Evolutionary conservation across 2,888 invertebrate species (phyloP).

Genomic region (Cylindroiulus punctatus): DNA sequence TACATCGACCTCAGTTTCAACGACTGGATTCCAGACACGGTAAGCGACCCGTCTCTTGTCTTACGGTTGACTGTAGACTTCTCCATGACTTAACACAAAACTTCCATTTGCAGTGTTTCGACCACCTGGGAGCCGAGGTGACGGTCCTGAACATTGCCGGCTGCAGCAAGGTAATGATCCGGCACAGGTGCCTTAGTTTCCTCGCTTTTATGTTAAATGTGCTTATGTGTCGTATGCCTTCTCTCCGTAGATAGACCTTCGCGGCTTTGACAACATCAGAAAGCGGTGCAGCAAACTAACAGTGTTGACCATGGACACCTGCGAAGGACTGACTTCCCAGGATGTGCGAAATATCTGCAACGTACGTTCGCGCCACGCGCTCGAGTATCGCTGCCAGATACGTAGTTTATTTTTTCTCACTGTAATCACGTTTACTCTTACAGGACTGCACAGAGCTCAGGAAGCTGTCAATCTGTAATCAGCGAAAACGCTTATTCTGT

Average conservation of each 20-base stretch:
- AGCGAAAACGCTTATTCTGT: no score
- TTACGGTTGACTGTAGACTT: not conserved
- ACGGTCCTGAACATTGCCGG: not conserved
- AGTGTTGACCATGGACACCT: not conserved
- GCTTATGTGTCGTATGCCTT: not conserved
- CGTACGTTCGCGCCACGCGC: not conserved
- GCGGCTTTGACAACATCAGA: constrained; percentile 38
- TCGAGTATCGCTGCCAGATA: no score
- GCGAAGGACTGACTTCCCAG: not conserved
- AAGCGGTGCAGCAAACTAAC: not conserved
- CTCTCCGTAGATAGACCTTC: not conserved
- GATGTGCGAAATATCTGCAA: not conserved
- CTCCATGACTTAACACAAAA: no score
- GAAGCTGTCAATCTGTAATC: not conserved
- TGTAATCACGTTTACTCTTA: not conserved
- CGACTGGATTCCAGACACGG: constrained; percentile 43
- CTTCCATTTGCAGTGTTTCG: constrained; percentile 39
- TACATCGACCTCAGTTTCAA: not conserved
- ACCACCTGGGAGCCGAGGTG: not conserved
- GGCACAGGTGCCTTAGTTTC: not conserved
- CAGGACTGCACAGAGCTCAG: not conserved
- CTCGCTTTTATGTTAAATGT: not conserved
- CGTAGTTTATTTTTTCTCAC: not conserved
- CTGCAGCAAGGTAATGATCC: not conserved
- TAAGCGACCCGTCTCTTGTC: not conserved